Evolutionary conservation across 2,888 invertebrate species (phyloP).

Genomic region (Drosophila acutilabella): DNA sequence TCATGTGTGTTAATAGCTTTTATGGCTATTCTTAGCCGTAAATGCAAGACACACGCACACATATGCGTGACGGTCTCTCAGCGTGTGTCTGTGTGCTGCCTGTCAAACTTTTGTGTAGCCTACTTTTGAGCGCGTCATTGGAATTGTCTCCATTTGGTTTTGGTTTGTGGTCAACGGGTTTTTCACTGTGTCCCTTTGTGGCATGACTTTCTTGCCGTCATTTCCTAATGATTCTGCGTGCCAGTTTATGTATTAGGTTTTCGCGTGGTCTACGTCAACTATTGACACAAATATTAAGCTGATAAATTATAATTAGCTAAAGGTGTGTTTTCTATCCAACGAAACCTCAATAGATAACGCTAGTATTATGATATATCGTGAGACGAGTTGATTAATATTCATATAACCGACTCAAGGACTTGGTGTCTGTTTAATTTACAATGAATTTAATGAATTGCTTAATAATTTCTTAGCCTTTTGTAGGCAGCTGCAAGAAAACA

Average conservation of each 20-base stretch:
- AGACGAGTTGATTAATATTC: slow-evolving; percentile 33
- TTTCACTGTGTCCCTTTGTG: slow-evolving; percentile 3
- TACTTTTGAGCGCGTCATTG: slow-evolving; percentile 62
- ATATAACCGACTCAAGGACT: neutral
- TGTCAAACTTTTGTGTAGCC: slow-evolving; percentile 55
- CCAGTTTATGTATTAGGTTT: slow-evolving; percentile 49
- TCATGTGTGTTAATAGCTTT: slow-evolving; percentile 11
- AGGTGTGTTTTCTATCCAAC: slow-evolving; percentile 36
- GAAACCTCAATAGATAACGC: slow-evolving; percentile 7
- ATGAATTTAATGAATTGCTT: slow-evolving; percentile 11
- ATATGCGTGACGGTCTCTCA: neutral
- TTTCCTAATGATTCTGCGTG: slow-evolving; percentile 49
- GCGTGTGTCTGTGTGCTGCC: slow-evolving; percentile 8
- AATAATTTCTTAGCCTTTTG: slow-evolving; percentile 6
- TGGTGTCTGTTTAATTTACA: neutral
- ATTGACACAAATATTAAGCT: slow-evolving; percentile 35
- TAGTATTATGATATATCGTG: slow-evolving; percentile 16
- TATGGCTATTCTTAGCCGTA: slow-evolving; percentile 16
- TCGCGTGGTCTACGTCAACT: slow-evolving; percentile 59
- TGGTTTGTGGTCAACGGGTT: slow-evolving; percentile 7
- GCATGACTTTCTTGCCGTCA: slow-evolving; percentile 23
- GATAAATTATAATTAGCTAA: slow-evolving; percentile 16
- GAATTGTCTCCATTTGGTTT: slow-evolving; percentile 25
- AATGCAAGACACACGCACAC: neutral
- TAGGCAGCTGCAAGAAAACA: slow-evolving; percentile 23